These are phyloP conservation scores for Oreochromis niloticus DNA, from an alignment of 2,113 vertebrate species.

Conservation along the genomic window DNA sequence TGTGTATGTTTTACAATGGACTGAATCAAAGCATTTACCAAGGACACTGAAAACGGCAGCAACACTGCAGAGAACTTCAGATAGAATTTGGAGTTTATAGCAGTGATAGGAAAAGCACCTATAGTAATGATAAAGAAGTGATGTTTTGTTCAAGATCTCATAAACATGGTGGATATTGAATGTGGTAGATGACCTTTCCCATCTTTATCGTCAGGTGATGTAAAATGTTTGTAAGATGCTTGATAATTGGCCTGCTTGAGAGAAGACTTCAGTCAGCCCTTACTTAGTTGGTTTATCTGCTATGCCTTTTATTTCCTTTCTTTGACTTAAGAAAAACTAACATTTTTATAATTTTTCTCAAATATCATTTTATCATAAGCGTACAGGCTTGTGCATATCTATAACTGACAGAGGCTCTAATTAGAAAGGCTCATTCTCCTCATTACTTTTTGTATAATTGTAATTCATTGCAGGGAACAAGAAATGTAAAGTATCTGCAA, in stretches of 20 bases:
- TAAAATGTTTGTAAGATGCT: not conserved
- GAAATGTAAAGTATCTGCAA: not conserved
- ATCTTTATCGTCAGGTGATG: not conserved
- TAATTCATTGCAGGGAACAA: not conserved
- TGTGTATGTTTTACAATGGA: not conserved
- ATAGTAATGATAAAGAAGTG: not conserved
- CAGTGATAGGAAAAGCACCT: not conserved
- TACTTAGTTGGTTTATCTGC: not conserved
- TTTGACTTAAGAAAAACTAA: not conserved
- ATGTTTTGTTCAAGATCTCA: not conserved
- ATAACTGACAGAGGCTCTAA: not conserved
- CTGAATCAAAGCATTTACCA: not conserved
- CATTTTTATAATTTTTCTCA: not conserved
- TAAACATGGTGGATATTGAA: not conserved
- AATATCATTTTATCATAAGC: not conserved
- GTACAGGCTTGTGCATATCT: not conserved
- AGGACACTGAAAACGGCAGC: not conserved
- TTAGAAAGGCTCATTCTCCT: not conserved
- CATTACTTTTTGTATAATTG: not conserved
- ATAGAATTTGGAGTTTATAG: not conserved
- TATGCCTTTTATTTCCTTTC: not conserved
- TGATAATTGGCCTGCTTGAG: not conserved
- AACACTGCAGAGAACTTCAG: not conserved
- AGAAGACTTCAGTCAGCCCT: not conserved
- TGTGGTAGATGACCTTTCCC: not conserved